Evolutionary conservation across 2,888 invertebrate genomes (phyloP).

Genomic region (Chrysopilus asiliformis): DNA sequence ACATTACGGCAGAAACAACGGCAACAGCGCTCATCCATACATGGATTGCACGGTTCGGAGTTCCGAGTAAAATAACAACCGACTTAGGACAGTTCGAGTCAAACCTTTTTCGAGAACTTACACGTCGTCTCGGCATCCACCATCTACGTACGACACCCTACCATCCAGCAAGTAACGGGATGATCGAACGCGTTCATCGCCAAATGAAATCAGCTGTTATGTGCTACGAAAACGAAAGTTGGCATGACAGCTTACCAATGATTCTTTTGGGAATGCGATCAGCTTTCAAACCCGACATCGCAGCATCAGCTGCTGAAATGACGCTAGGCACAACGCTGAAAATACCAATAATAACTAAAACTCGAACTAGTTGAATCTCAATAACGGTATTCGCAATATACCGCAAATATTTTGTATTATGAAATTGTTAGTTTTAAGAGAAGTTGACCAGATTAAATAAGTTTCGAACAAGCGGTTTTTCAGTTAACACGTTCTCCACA

Average conservation of each 20-base stretch:
- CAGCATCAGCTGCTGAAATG: constrained; percentile 21
- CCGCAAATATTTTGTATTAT: no score
- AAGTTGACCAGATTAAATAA: no score
- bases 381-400: no score
- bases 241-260: constrained; percentile 22
- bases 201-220: constrained; percentile 2
- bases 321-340: constrained; percentile 20
- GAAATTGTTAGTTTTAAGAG: no score
- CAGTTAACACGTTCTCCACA: no score
- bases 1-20: constrained; percentile 17
- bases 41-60: constrained; percentile 25
- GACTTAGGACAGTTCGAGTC: constrained; percentile 4
- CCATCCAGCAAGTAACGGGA: constrained; percentile 1
- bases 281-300: constrained; percentile 20
- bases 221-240: constrained; percentile 16
- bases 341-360: no score
- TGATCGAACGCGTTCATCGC: constrained; percentile 3
- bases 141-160: constrained; percentile 2
- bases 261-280: constrained; percentile 24
- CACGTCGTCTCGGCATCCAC: background rate
- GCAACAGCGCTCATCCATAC: constrained; percentile 12
- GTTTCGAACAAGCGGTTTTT: no score
- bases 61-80: background rate
- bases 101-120: constrained; percentile 1
- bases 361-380: no score